A percentile compares a stretch with the other conserved stretches of the same genome.
Conservation (phyloP, 2,888 invertebrate genomes). For the Drosophila koepferae region DNA sequence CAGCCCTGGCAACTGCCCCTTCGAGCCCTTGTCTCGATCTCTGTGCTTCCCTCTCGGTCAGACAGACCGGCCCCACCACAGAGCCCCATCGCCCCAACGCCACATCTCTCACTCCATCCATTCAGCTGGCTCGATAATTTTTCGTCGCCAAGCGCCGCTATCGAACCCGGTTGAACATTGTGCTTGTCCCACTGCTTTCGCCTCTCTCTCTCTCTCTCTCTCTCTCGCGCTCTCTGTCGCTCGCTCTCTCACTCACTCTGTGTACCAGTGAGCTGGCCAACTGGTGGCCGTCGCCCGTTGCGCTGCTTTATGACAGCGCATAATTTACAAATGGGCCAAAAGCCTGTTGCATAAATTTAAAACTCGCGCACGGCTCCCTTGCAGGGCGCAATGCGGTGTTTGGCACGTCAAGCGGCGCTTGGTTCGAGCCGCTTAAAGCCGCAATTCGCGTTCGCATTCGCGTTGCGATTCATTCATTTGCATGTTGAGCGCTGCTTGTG, state of each 20-base stretch:
- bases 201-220: neutral
- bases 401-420: conserved; percentile 18
- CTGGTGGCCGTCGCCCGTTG: conserved; percentile 37
- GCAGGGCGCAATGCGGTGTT: neutral
- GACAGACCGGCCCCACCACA: conserved; percentile 1
- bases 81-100: too few species aligned
- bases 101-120: neutral
- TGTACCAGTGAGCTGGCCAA: conserved; percentile 3
- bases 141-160: conserved; percentile 46
- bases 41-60: neutral
- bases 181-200: neutral
- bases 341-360: conserved; percentile 77
- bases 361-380: conserved; percentile 30
- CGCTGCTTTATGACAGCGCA: conserved; percentile 78
- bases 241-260: neutral
- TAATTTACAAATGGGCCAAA: conserved; percentile 79
- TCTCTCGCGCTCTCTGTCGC: neutral
- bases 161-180: conserved; percentile 10
- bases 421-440: conserved; percentile 54
- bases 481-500: conserved; percentile 42
- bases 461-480: conserved; percentile 65
- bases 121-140: conserved; percentile 65
- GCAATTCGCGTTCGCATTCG: conserved; percentile 26
- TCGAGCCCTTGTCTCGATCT: conserved; percentile 14
- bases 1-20: conserved; percentile 28